phyloP scores from a whole-genome alignment of 1,140 invertebrate genomes.

The Brachionus plicatilis region DNA sequence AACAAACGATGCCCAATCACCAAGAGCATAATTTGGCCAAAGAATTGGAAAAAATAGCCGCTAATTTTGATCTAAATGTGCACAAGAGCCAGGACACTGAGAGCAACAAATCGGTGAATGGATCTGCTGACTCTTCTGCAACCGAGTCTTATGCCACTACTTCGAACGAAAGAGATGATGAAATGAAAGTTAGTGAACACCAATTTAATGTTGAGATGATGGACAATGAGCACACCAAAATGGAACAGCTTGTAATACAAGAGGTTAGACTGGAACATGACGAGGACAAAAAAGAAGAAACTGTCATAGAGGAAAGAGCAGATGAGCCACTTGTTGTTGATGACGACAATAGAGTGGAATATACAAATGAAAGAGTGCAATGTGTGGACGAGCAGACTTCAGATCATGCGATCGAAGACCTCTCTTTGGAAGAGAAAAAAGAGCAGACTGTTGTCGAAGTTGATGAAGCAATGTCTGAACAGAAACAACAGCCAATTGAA shows the following conservation, averaged over 20 bases:
- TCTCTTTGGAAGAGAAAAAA: neutral
- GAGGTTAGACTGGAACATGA: neutral
- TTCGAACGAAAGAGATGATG: neutral
- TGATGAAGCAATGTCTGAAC: neutral
- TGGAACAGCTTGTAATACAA: neutral
- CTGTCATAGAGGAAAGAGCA: neutral
- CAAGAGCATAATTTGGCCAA: conserved; percentile 16
- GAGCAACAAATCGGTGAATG: conserved; percentile 27
- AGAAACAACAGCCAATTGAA: neutral
- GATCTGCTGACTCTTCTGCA: neutral
- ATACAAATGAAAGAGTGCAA: neutral
- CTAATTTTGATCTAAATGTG: neutral
- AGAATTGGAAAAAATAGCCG: conserved; percentile 10
- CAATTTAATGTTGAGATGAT: neutral
- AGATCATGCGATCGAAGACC: too few species aligned
- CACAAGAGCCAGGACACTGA: neutral
- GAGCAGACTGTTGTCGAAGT: neutral
- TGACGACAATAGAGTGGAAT: neutral
- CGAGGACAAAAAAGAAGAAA: neutral
- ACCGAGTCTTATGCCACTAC: neutral
- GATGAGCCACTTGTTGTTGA: neutral
- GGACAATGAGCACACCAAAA: neutral
- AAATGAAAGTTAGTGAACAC: neutral
- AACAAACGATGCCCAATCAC: neutral
- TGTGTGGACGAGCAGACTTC: neutral